Conservation (phyloP, 2,113 vertebrate genomes). For the Poicephalus meyeri region DNA sequence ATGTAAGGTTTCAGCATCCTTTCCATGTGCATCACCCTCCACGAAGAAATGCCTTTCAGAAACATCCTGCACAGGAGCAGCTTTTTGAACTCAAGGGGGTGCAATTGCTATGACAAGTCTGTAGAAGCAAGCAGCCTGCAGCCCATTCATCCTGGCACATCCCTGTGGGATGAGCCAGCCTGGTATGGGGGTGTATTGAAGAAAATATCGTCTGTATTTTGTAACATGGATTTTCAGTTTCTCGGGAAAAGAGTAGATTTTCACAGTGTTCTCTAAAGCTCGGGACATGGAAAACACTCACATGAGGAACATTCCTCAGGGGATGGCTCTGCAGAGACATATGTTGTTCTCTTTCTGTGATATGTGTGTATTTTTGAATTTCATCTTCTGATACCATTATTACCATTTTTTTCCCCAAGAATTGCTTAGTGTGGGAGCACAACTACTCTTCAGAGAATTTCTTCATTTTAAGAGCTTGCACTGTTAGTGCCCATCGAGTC, state of each 20-base stretch:
- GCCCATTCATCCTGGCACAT: background rate
- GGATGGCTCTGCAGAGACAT: background rate
- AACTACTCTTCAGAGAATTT: background rate
- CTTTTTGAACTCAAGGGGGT: background rate
- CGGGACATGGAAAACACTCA: background rate
- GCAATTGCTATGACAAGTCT: background rate
- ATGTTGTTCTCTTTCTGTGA: background rate
- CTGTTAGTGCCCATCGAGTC: background rate
- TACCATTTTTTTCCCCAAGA: background rate
- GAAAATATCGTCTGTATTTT: background rate
- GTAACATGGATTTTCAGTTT: background rate
- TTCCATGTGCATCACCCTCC: background rate
- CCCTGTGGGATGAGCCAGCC: background rate
- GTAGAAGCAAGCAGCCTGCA: background rate
- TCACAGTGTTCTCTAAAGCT: background rate
- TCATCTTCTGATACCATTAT: background rate
- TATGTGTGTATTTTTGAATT: background rate
- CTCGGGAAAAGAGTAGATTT: background rate
- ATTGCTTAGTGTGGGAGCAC: background rate
- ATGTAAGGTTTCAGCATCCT: rapidly evolving
- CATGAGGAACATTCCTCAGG: background rate
- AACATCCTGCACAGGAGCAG: background rate
- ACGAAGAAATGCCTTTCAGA: background rate
- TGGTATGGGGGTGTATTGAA: background rate
- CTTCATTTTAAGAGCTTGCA: background rate